Percentiles rank a stretch among this genome's conserved stretches.
phyloP scores from a whole-genome alignment of 2,797 vertebrate species.

The Craterocephalus amniculus region DNA sequence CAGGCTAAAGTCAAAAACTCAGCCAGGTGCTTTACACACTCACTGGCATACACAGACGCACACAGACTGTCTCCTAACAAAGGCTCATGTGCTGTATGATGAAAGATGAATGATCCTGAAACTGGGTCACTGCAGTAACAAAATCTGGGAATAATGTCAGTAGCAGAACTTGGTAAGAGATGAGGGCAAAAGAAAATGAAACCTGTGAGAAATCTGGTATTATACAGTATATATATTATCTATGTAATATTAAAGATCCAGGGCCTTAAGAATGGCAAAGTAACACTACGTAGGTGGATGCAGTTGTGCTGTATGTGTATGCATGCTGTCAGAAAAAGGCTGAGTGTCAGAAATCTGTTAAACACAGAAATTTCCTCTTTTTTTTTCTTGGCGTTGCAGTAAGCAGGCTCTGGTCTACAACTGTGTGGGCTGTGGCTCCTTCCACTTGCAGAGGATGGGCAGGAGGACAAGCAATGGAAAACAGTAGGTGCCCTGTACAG shows the following conservation, averaged over 20 bases:
- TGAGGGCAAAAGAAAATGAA: background rate
- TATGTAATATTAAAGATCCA: background rate
- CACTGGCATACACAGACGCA: background rate
- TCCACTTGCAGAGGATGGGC: slow-evolving; percentile 90
- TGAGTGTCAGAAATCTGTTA: background rate
- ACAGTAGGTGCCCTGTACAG: slow-evolving; percentile 74
- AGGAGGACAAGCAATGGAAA: slow-evolving; percentile 79
- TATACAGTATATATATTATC: background rate
- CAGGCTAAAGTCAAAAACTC: slow-evolving; percentile 92
- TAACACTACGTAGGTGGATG: background rate
- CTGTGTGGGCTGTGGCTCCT: slow-evolving; percentile 91
- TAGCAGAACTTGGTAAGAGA: background rate
- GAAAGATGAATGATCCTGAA: slow-evolving; percentile 46
- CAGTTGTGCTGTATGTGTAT: background rate
- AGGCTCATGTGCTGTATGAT: slow-evolving; percentile 23
- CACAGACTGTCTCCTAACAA: background rate
- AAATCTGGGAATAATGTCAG: slow-evolving; percentile 12
- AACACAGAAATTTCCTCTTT: background rate
- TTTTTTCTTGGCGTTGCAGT: slow-evolving; percentile 63
- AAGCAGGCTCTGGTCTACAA: slow-evolving; percentile 93
- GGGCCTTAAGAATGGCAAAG: background rate
- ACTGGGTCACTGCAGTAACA: slow-evolving; percentile 42
- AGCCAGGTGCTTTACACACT: slow-evolving; percentile 82
- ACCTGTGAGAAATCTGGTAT: background rate
- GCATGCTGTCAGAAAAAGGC: background rate